phyloP scores from a whole-genome alignment of 1,140 invertebrate species.

The Apis cerana region DNA sequence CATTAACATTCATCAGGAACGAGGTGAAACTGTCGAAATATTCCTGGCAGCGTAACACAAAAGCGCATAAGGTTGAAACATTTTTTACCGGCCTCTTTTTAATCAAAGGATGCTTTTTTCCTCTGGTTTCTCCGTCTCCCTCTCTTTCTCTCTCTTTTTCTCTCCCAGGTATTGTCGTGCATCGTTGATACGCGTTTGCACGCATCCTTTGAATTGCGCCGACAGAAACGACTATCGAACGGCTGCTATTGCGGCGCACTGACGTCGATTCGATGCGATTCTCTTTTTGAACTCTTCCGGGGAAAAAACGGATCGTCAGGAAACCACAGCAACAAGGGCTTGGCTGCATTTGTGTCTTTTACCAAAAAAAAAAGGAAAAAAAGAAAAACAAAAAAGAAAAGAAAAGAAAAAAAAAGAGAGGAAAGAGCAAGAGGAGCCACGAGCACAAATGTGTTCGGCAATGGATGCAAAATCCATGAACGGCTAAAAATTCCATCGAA shows the following conservation, averaged over 20 bases:
- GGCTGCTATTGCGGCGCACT: constrained; percentile 44
- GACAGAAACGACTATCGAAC: constrained; percentile 59
- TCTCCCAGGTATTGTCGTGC: constrained; percentile 24
- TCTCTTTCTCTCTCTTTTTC: background rate
- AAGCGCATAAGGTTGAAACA: constrained; percentile 35
- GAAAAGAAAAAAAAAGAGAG: background rate
- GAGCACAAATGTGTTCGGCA: constrained; percentile 14
- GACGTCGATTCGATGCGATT: constrained; percentile 56
- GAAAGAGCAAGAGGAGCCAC: background rate
- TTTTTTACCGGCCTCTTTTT: constrained; percentile 38
- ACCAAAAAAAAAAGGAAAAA: background rate
- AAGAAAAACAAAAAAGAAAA: constrained; percentile 10
- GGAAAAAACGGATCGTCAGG: constrained; percentile 25
- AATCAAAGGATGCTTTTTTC: constrained; percentile 36
- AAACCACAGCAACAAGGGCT: constrained; percentile 27
- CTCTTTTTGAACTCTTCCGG: constrained; percentile 56
- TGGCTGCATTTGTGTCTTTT: constrained; percentile 19
- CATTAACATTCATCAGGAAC: constrained; percentile 1
- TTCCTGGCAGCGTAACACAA: constrained; percentile 13
- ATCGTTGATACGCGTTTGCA: constrained; percentile 39
- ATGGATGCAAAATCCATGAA: constrained; percentile 35
- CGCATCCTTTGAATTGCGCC: constrained; percentile 43
- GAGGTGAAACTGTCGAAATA: background rate
- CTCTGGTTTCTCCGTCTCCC: background rate
- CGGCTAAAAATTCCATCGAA: constrained; percentile 45